Base-by-base conservation (phyloP, 2,888 invertebrate genomes). In the Poecilobothrus nobilitatus region DNA sequence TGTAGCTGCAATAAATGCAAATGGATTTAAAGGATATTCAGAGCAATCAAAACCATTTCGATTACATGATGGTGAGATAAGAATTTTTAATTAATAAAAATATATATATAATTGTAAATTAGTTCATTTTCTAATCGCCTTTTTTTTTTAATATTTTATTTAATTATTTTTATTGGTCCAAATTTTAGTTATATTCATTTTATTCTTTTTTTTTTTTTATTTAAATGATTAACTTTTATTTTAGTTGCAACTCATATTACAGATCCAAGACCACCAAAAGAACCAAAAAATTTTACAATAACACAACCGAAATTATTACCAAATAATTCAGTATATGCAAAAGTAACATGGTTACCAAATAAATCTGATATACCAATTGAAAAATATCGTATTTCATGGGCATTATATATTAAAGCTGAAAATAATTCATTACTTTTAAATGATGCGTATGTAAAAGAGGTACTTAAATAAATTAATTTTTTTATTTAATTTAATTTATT, bases 361-460 rank as follows among this genome's bases (percentile, higher is more conserved):
- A 83, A 84, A 63, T 91, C 91, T 0, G 90, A 91, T 77, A 80
- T 91, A 64, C 91, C 91, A 0, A 86, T 91, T 66, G 85, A 85
- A 70, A 84, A 84, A 73, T 91, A 91, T 78, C 90, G 89, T 76
- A 87, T 91, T 6, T 89, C 86, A 76, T 91, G 91, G 90, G 90
- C 90, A 71, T 82, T 88, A 66, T 84, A 90, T 37, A 84, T 91
- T 0, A 84, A 85, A 70, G 89, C 88, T 44, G 73, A 76, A 53
- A 78, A 78, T 69, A 78, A 78, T 65, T 81, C 81, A 0, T 70
- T 81, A n/a, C 76, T 78, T 66, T 75, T 76, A 9, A 74, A 77
- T 61, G 76, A 78, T 63, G 76, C 76, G 18, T 80, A 76, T 68
- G 79, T 81, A 1, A 77, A 76, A 72, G 80, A 80, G 73, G 81